Base-by-base conservation (phyloP, 2,888 invertebrate genomes). In the Epirrhoe tristata region DNA sequence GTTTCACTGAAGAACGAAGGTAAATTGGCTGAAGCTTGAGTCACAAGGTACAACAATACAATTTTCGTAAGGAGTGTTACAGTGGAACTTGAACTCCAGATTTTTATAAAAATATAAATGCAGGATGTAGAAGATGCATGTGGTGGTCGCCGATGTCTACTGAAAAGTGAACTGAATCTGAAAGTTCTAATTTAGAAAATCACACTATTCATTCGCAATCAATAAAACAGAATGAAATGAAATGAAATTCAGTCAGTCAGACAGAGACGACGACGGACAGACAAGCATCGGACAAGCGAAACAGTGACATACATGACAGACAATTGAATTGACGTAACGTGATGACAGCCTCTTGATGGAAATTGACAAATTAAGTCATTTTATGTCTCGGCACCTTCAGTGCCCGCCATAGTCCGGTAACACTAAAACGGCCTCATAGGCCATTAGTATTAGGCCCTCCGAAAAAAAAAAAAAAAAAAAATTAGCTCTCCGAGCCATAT, bases 171-270 rank as follows among this genome's bases (percentile, higher is more conserved):
- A 52, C 14, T 58, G 46, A 24, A 24, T 3, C 24, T 24, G 24
- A 36, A 55, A 10, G 32, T 48, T 43, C 6, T 48, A 51, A 58
- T 43, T 67, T 56, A 61, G n/a, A 32, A 67, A 36, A 54, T 50
- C 54, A 70, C 39, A 59, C 50, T 61, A 63, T 63, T 70, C 64
- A 67, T 53, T 70, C 67, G 62, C 57, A 70, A 72, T 72, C 70
- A 66, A 72, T 70, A 72, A 51, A 68, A 53, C 43, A 6, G 61
- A 67, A 63, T 66, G 63, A 68, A 70, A 63, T 66, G 63, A 68
- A 70, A 62, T 58, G 46, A 57, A 63, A 56, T 34, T 53, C 43
- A 56, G 52, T 7, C 6, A 6, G 6, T 0, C 1, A 34, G 5
- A 6, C 34, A 1, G 39, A 5, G 39, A 43, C 39, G 39, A 39